Evolutionary conservation across 2,888 invertebrate genomes (phyloP).

Genomic region (Cremastinae sp.): DNA sequence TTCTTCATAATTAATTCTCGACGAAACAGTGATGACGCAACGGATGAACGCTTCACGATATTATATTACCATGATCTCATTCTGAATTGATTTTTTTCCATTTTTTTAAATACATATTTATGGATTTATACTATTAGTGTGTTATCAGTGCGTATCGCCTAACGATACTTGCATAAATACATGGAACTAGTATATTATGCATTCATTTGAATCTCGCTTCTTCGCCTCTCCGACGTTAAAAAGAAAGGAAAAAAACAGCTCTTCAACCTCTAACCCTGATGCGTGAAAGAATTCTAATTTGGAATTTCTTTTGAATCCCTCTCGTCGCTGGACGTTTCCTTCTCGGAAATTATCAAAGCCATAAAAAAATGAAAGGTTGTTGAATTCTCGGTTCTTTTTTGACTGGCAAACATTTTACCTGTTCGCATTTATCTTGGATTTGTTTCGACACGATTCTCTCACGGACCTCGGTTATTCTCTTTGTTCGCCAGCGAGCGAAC

Average conservation of each 20-base stretch:
- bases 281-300: not conserved
- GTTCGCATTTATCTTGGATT: no score
- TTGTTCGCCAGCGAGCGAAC: not conserved
- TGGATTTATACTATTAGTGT: conserved; percentile 11
- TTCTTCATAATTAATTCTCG: conserved; percentile 26
- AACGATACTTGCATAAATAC: conserved; percentile 41
- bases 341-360: not conserved
- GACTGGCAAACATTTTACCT: no score
- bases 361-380: not conserved
- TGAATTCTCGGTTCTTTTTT: no score
- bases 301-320: conserved; percentile 1
- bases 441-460: not conserved
- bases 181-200: conserved; percentile 36
- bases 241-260: not conserved
- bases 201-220: not conserved
- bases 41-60: conserved; percentile 25
- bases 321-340: not conserved
- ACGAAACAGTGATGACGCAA: conserved; percentile 29
- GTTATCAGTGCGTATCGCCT: conserved; percentile 36
- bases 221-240: conserved; percentile 2
- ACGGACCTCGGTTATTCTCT: conserved; percentile 1
- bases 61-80: conserved; percentile 40
- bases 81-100: conserved; percentile 5
- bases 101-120: not conserved
- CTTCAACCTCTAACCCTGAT: not conserved